Conservation (phyloP, 2,797 vertebrate species). For the Xenopus petersii region DNA sequence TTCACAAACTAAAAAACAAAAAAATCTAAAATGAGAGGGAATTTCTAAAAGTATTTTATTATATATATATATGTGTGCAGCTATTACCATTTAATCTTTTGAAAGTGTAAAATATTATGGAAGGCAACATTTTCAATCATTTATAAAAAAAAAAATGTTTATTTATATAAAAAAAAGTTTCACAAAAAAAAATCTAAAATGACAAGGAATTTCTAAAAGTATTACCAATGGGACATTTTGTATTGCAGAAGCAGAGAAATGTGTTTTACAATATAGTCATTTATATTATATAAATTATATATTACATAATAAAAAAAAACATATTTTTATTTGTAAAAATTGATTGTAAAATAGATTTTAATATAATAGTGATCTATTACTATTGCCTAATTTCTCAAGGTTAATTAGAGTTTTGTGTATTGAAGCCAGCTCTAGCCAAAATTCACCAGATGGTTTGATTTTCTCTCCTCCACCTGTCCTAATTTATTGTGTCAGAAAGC, state of each 20-base stretch:
- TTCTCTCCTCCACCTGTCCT: slow-evolving; percentile 46
- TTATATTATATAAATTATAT: too few relatives aligned
- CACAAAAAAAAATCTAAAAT: neutral
- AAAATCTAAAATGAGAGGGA: slow-evolving; percentile 47
- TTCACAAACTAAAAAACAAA: slow-evolving; percentile 53
- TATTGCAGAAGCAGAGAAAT: too few relatives aligned
- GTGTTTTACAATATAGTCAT: too few relatives aligned
- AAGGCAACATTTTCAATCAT: slow-evolving; percentile 56
- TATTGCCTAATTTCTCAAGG: neutral
- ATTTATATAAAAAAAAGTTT: neutral
- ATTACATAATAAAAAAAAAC: too few relatives aligned
- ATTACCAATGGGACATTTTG: too few relatives aligned
- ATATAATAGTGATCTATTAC: neutral
- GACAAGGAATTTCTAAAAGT: neutral
- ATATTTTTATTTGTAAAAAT: too few relatives aligned
- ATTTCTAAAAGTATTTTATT: neutral
- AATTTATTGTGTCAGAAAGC: slow-evolving; percentile 41
- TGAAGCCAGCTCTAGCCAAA: slow-evolving; percentile 18
- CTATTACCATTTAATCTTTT: too few relatives aligned
- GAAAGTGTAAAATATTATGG: slow-evolving; percentile 47
- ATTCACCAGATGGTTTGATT: slow-evolving; percentile 46
- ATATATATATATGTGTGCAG: slow-evolving; percentile 14
- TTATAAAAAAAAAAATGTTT: neutral
- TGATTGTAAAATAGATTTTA: too few relatives aligned
- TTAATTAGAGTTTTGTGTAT: slow-evolving; percentile 15